These are phyloP conservation scores for Andricus grossulariae DNA, from an alignment of 1,140 invertebrate species.

Conservation along the genomic window DNA sequence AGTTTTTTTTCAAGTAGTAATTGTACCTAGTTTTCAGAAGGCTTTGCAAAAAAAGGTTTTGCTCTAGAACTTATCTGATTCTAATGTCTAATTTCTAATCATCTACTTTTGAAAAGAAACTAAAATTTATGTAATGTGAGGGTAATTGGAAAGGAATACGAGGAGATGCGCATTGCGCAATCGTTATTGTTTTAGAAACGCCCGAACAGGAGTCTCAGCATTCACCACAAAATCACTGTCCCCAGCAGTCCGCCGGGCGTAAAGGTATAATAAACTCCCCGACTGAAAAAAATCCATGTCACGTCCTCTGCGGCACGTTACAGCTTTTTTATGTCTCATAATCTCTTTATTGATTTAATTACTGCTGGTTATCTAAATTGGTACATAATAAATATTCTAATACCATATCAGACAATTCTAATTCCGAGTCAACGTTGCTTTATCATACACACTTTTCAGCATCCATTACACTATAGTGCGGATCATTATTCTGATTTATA, in stretches of 20 bases:
- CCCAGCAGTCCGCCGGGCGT: conserved; percentile 77
- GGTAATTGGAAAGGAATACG: conserved; percentile 47
- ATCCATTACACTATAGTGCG: too few species aligned
- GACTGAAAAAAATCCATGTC: conserved; percentile 39
- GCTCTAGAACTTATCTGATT: too few species aligned
- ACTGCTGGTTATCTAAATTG: too few species aligned
- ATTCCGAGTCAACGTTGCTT: too few species aligned
- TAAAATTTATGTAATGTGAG: conserved; percentile 2
- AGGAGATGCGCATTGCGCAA: conserved; percentile 64
- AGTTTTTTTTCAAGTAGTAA: too few species aligned
- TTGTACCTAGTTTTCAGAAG: too few species aligned
- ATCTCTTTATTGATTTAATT: conserved; percentile 56
- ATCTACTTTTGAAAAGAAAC: too few species aligned
- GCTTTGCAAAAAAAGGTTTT: conserved; percentile 23
- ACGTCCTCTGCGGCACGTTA: conserved; percentile 32
- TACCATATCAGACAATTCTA: too few species aligned
- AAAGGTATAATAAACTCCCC: conserved; percentile 74
- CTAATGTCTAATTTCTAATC: too few species aligned
- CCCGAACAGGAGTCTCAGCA: conserved; percentile 77
- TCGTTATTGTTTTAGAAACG: conserved; percentile 77
- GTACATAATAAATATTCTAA: too few species aligned
- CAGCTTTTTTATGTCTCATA: conserved; percentile 37
- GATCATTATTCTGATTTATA: too few species aligned
- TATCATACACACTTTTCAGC: too few species aligned
- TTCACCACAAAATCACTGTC: conserved; percentile 77